A percentile compares a stretch with the other conserved stretches of the same genome.
Conservation (phyloP, 2,797 vertebrate genomes). For the Alfaro cultratus region DNA sequence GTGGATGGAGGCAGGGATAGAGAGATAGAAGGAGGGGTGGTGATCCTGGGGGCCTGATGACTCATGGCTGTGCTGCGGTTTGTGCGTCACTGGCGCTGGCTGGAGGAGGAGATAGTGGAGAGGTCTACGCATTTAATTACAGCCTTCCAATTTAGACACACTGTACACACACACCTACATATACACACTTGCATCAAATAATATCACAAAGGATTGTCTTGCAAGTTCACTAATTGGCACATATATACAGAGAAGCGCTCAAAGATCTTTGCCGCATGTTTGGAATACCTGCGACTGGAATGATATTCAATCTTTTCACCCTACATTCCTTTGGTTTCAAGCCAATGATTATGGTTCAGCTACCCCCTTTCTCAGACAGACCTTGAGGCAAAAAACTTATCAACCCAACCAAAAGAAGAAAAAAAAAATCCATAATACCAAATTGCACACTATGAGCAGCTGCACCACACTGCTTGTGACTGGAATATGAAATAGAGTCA, state of each 20-base stretch:
- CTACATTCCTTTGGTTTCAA: constrained; percentile 8
- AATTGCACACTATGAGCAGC: constrained; percentile 64
- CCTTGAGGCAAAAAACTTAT: constrained; percentile 65
- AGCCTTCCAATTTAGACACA: constrained; percentile 88
- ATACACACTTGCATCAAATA: constrained; percentile 59
- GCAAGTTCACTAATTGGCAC: constrained; percentile 62
- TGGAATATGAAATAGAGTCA: constrained; percentile 73
- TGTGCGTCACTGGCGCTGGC: constrained; percentile 87
- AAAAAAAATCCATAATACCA: constrained; percentile 61
- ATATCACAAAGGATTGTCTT: constrained; percentile 74
- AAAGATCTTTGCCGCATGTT: constrained; percentile 46
- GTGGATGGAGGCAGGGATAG: constrained; percentile 78
- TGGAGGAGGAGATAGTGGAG: constrained; percentile 88
- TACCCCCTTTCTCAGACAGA: constrained; percentile 62
- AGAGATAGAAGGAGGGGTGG: constrained; percentile 85
- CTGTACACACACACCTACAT: constrained; percentile 77
- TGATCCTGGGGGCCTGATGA: constrained; percentile 88
- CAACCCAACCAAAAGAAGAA: constrained; percentile 26
- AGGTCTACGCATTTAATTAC: constrained; percentile 90
- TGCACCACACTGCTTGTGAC: constrained; percentile 69
- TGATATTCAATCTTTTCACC: constrained; percentile 27
- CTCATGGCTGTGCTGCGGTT: constrained; percentile 87
- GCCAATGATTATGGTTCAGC: constrained; percentile 15
- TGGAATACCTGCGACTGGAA: constrained; percentile 42
- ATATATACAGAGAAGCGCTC: constrained; percentile 26